These are phyloP conservation scores for Drosophila emarginata DNA, from an alignment of 2,888 invertebrate genomes.

Conservation along the genomic window DNA sequence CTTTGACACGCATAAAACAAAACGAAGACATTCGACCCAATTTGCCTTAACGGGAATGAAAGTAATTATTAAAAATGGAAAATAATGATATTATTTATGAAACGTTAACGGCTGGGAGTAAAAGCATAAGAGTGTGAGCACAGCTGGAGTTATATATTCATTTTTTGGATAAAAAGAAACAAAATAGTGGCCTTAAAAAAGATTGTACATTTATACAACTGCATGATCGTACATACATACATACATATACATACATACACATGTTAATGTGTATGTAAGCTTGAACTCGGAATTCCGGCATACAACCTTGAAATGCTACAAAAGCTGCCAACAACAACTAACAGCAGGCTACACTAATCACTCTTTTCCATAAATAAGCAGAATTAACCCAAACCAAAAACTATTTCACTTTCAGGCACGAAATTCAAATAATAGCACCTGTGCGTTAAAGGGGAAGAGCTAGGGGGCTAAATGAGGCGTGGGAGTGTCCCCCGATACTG, in stretches of 20 bases:
- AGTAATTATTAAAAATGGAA: conserved; percentile 44
- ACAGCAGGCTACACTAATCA: conserved; percentile 25
- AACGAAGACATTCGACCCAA: not conserved
- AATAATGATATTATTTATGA: conserved; percentile 39
- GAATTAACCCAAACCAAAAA: conserved; percentile 26
- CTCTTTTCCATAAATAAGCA: conserved; percentile 38
- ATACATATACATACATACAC: conserved; percentile 1
- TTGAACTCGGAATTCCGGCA: conserved; percentile 35
- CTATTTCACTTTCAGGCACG: conserved; percentile 44
- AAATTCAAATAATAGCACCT: conserved; percentile 52
- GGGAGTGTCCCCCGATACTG: conserved; percentile 48
- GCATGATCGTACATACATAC: conserved; percentile 1
- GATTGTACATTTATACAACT: conserved; percentile 8
- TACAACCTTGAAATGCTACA: conserved; percentile 69
- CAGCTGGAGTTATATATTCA: conserved; percentile 43
- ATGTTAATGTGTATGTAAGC: conserved; percentile 29
- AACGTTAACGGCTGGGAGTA: conserved; percentile 33
- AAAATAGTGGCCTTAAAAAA: conserved; percentile 62
- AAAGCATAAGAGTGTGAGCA: conserved; percentile 28
- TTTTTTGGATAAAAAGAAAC: conserved; percentile 48
- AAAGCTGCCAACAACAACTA: conserved; percentile 41
- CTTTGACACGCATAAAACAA: not conserved
- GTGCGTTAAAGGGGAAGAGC: conserved; percentile 26
- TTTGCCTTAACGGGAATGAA: conserved; percentile 2
- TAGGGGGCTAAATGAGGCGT: conserved; percentile 43